phyloP scores from a whole-genome alignment of 2,888 invertebrate genomes.

The Carabus problematicus region DNA sequence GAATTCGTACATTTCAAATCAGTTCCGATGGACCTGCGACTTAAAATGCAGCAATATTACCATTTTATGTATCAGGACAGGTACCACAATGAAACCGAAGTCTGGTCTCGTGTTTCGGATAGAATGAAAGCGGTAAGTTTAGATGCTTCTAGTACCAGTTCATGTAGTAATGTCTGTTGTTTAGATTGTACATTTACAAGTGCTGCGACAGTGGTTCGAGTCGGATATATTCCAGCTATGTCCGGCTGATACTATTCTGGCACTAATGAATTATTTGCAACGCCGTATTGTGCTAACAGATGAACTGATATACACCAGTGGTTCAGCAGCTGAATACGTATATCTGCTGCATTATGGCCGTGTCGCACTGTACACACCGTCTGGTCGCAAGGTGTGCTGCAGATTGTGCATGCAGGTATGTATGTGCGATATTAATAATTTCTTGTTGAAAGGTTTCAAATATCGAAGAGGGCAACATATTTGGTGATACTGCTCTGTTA shows the following conservation, averaged over 20 bases:
- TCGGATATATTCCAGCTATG: conserved; percentile 14
- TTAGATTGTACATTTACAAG: not conserved
- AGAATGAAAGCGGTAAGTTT: conserved; percentile 7
- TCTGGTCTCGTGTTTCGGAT: conserved; percentile 14
- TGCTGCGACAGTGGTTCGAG: not conserved
- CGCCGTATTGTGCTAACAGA: not conserved
- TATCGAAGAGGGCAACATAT: too few species aligned
- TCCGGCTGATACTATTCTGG: not conserved
- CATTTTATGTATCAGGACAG: not conserved
- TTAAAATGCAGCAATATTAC: not conserved
- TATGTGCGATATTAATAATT: too few species aligned
- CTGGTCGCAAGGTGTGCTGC: too few species aligned
- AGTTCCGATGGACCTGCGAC: not conserved
- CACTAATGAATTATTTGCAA: not conserved
- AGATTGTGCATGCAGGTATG: too few species aligned
- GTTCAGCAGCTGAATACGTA: too few species aligned
- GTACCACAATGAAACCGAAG: conserved; percentile 1
- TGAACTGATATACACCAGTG: too few species aligned
- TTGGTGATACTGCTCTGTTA: too few species aligned
- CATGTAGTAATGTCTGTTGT: not conserved
- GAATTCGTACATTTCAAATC: not conserved
- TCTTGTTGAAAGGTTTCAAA: too few species aligned
- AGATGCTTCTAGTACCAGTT: not conserved
- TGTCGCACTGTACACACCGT: too few species aligned
- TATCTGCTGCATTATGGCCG: too few species aligned